Conservation (phyloP, 2,113 vertebrate genomes). For the Delphinapterus leucas region DNA sequence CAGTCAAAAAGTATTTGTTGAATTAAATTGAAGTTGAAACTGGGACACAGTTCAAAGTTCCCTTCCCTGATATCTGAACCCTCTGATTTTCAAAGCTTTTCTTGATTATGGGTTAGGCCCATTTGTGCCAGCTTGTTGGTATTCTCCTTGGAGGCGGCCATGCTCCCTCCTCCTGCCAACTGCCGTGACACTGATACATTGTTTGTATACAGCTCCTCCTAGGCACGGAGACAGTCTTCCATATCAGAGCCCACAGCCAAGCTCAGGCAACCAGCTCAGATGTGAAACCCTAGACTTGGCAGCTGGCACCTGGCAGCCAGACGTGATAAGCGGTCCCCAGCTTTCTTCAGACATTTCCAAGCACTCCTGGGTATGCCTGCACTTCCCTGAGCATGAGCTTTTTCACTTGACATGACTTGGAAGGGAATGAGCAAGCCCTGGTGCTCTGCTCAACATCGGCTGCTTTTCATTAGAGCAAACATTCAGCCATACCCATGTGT, state of each 20-base stretch:
- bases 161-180: not conserved
- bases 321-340: not conserved
- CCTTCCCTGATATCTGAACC: not conserved
- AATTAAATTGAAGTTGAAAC: not conserved
- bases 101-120: not conserved
- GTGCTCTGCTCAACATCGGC: not conserved
- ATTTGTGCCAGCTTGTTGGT: not conserved
- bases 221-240: not conserved
- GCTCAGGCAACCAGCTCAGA: conserved; percentile 36
- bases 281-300: conserved; percentile 30
- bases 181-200: not conserved
- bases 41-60: not conserved
- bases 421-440: not conserved
- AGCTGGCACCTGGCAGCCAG: conserved; percentile 43
- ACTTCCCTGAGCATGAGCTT: not conserved
- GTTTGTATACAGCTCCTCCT: not conserved
- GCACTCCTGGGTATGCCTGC: not conserved
- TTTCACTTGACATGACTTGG: not conserved
- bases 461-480: not conserved
- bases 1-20: not conserved
- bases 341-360: not conserved
- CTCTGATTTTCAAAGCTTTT: not conserved
- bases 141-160: not conserved
- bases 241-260: not conserved
- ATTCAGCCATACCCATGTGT: not conserved